A percentile compares a stretch with the other conserved stretches of the same genome.
Conservation (phyloP, 2,797 vertebrate genomes). For the Erithacus rubecula region DNA sequence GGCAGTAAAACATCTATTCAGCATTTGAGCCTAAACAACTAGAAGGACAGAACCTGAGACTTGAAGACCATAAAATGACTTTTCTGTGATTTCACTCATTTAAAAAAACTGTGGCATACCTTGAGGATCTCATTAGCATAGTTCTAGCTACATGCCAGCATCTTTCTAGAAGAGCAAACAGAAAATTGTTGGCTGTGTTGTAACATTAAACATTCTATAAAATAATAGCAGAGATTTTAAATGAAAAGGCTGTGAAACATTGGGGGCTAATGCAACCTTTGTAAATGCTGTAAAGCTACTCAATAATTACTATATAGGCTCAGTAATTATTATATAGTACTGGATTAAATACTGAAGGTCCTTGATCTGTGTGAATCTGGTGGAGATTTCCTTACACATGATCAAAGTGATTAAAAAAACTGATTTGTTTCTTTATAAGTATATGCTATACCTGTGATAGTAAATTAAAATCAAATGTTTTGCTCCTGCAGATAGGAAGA, state of each 20-base stretch:
- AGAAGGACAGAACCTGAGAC: background rate
- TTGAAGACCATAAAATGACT: background rate
- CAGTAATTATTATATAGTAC: background rate
- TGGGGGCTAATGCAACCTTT: background rate
- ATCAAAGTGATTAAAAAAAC: background rate
- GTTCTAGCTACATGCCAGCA: background rate
- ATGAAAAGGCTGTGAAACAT: background rate
- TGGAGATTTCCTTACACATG: background rate
- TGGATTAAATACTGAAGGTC: background rate
- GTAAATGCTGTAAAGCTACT: background rate
- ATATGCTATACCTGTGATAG: background rate
- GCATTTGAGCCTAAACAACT: background rate
- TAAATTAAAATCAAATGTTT: background rate
- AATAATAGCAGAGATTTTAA: background rate
- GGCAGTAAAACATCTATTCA: background rate
- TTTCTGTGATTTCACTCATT: background rate
- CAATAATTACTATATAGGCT: background rate
- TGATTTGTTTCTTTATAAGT: background rate
- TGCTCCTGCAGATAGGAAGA: background rate
- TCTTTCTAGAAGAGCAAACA: background rate
- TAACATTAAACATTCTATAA: background rate
- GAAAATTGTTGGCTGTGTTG: background rate
- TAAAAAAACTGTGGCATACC: background rate
- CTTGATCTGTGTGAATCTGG: background rate
- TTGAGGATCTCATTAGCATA: background rate